Evolutionary conservation across 2,888 invertebrate genomes (phyloP).

Genomic region (Ferdinandea cuprea): DNA sequence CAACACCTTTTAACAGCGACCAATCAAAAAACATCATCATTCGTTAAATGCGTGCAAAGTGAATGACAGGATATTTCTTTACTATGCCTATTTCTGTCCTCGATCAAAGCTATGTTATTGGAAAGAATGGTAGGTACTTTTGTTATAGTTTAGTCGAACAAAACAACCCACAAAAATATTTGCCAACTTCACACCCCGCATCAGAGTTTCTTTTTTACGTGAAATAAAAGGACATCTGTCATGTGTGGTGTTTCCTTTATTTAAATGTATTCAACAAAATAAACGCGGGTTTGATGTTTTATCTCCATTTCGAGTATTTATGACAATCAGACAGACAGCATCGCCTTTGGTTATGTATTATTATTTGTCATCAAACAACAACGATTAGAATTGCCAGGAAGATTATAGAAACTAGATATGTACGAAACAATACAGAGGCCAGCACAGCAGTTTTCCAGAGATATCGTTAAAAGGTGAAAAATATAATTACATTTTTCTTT

Average conservation of each 20-base stretch:
- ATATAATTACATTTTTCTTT: neutral
- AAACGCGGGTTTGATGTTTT: constrained; percentile 36
- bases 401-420: constrained; percentile 16
- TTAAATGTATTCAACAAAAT: constrained; percentile 8
- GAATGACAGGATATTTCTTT: constrained; percentile 6
- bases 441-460: neutral
- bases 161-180: constrained; percentile 74
- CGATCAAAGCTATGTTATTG: constrained; percentile 10
- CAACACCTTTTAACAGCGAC: constrained; percentile 58
- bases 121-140: constrained; percentile 9
- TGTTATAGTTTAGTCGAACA: constrained; percentile 11
- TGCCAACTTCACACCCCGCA: constrained; percentile 57
- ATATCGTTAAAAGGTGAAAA: constrained; percentile 13
- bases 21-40: constrained; percentile 56
- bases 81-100: constrained; percentile 1
- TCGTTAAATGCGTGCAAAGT: constrained; percentile 7
- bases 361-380: constrained; percentile 15
- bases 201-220: neutral
- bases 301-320: constrained; percentile 38
- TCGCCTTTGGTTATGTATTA: constrained; percentile 12
- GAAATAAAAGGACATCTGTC: constrained; percentile 39
- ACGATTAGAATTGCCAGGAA: constrained; percentile 6
- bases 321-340: constrained; percentile 27
- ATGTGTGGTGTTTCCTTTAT: constrained; percentile 7
- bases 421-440: constrained; percentile 20